phyloP scores from a whole-genome alignment of 2,797 vertebrate species.

The Sebastes itinus region DNA sequence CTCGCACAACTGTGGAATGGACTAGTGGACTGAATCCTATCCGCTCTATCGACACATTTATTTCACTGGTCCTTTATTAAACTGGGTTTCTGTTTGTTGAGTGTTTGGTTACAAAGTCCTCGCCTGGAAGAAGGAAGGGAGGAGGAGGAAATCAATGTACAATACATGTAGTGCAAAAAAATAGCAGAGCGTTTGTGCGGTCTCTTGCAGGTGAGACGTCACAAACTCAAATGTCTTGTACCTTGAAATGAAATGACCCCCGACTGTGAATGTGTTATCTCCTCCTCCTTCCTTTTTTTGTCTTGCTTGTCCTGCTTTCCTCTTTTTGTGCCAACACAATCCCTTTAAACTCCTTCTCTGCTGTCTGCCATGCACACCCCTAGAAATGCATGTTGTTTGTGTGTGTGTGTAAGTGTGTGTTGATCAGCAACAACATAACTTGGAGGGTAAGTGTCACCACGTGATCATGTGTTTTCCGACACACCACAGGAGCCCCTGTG shows the following conservation, averaged over 20 bases:
- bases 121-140: slow-evolving; percentile 11
- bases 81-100: background rate
- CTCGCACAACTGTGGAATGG: background rate
- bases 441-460: slow-evolving; percentile 72
- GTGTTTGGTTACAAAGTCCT: slow-evolving; percentile 60
- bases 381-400: slow-evolving; percentile 6
- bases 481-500: slow-evolving; percentile 51
- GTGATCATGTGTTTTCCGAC: slow-evolving; percentile 41
- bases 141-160: slow-evolving; percentile 34
- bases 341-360: slow-evolving; percentile 73
- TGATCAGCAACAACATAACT: slow-evolving; percentile 49
- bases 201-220: slow-evolving; percentile 36
- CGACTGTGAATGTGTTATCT: slow-evolving; percentile 17
- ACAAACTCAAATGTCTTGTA: slow-evolving; percentile 53
- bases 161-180: slow-evolving; percentile 47
- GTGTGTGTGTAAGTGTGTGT: slow-evolving; percentile 23
- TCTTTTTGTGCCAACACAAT: slow-evolving; percentile 28
- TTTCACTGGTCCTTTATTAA: slow-evolving; percentile 11
- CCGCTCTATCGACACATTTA: background rate
- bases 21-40: background rate
- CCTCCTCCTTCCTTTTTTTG: background rate
- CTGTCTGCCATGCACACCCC: slow-evolving; percentile 41
- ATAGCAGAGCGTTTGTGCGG: slow-evolving; percentile 27
- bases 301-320: background rate
- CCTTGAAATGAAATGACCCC: slow-evolving; percentile 33